These are phyloP conservation scores for Cydia strobilella DNA, from an alignment of 1,140 invertebrate species.

Conservation along the genomic window DNA sequence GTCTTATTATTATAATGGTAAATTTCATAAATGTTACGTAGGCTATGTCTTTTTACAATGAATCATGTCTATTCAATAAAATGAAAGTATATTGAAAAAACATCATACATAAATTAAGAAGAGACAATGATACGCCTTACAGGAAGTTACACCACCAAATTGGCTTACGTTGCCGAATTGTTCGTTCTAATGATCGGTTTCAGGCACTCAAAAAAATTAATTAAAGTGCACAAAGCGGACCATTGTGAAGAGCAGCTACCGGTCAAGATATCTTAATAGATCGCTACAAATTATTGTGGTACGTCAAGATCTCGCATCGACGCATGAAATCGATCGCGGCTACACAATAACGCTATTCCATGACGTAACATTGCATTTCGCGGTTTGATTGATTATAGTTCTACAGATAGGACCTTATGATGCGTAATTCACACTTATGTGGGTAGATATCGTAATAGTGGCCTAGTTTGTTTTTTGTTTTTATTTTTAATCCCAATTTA, in stretches of 20 bases:
- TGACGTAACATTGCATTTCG: conserved; percentile 51
- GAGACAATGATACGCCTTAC: background rate
- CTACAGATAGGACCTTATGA: conserved; percentile 42
- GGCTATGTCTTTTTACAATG: no score
- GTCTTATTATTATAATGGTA: no score
- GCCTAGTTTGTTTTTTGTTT: background rate
- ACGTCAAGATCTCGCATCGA: conserved; percentile 46
- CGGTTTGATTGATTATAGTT: conserved; percentile 49
- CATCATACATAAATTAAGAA: no score
- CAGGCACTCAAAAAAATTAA: conserved; percentile 41
- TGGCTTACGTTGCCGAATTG: conserved; percentile 39
- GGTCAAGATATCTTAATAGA: conserved; percentile 44
- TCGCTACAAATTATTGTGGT: conserved; percentile 39
- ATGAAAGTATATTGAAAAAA: no score
- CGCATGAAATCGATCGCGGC: conserved; percentile 55
- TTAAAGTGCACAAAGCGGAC: conserved; percentile 48
- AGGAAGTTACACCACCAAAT: conserved; percentile 35
- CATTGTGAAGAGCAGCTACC: conserved; percentile 41
- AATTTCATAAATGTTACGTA: no score
- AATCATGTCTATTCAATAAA: no score
- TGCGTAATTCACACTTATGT: conserved; percentile 31
- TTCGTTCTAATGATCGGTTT: conserved; percentile 36
- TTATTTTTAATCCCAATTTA: no score
- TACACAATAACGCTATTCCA: conserved; percentile 44
- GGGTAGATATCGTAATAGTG: conserved; percentile 4